These are phyloP conservation scores for Poeciliopsis infans DNA, from an alignment of 2,797 vertebrate genomes.

Conservation along the genomic window DNA sequence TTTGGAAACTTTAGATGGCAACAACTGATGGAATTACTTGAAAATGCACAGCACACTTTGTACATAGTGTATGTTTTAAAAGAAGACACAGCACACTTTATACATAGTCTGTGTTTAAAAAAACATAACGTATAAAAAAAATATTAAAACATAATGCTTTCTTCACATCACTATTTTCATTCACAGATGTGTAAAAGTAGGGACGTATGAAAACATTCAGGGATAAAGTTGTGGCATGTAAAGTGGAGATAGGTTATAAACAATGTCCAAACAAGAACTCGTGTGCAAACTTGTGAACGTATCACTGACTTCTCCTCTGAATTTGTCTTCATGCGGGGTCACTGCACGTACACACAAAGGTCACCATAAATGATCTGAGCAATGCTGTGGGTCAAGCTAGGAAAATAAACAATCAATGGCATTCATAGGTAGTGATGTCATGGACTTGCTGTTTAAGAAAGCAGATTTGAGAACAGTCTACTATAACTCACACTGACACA, in stretches of 20 bases:
- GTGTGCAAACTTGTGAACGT: background rate
- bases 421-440: conserved; percentile 47
- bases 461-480: background rate
- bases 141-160: background rate
- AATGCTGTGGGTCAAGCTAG: conserved; percentile 39
- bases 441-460: conserved; percentile 21
- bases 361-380: conserved; percentile 30
- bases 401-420: conserved; percentile 45
- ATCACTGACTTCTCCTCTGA: background rate
- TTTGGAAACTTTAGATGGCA: background rate
- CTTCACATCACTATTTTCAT: background rate
- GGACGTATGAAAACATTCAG: background rate
- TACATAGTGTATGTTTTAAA: background rate
- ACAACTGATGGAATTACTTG: conserved; percentile 16
- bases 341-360: conserved; percentile 8
- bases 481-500: background rate
- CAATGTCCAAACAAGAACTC: background rate
- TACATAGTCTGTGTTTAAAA: background rate
- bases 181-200: background rate
- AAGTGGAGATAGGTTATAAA: background rate
- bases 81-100: background rate
- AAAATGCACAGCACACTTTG: conserved; percentile 10
- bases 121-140: too few species aligned
- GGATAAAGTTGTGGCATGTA: background rate
- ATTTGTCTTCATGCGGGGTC: background rate